These are phyloP conservation scores for Toxonevra muliebris DNA, from an alignment of 2,888 invertebrate species.

Conservation along the genomic window DNA sequence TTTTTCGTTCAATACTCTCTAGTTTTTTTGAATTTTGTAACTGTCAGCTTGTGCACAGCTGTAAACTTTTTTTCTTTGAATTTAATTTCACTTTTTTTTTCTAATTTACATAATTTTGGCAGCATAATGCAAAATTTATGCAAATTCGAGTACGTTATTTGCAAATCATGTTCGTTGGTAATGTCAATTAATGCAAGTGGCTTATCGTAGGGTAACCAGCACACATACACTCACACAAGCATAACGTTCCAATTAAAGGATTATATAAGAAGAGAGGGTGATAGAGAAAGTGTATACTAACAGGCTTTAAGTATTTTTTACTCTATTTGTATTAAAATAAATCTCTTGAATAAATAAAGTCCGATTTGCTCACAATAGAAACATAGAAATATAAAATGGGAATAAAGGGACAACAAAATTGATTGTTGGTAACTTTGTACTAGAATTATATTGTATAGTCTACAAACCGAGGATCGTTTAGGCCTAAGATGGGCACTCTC, in stretches of 20 bases:
- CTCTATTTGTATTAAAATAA: no score
- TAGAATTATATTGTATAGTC: no score
- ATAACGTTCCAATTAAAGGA: slow-evolving; percentile 22
- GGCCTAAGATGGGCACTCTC: no score
- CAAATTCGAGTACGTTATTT: slow-evolving; percentile 61
- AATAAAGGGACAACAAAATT: no score
- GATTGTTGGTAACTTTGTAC: no score
- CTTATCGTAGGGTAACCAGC: not conserved
- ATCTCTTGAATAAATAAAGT: no score
- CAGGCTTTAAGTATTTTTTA: no score
- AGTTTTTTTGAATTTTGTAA: not conserved
- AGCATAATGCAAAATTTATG: slow-evolving; percentile 45
- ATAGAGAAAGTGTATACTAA: no score
- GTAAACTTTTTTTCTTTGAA: slow-evolving; percentile 16
- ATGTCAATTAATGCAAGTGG: slow-evolving; percentile 52
- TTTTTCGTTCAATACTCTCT: not conserved
- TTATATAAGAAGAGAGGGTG: not conserved
- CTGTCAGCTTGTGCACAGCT: not conserved
- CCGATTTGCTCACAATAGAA: no score
- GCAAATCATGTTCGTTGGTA: slow-evolving; percentile 58
- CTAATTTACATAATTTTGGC: slow-evolving; percentile 32
- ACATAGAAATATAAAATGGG: no score
- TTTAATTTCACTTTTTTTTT: slow-evolving; percentile 24
- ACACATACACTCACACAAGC: not conserved
- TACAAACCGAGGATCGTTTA: no score